Conservation (phyloP, 2,113 vertebrate genomes). For the Mus spicilegus region DNA sequence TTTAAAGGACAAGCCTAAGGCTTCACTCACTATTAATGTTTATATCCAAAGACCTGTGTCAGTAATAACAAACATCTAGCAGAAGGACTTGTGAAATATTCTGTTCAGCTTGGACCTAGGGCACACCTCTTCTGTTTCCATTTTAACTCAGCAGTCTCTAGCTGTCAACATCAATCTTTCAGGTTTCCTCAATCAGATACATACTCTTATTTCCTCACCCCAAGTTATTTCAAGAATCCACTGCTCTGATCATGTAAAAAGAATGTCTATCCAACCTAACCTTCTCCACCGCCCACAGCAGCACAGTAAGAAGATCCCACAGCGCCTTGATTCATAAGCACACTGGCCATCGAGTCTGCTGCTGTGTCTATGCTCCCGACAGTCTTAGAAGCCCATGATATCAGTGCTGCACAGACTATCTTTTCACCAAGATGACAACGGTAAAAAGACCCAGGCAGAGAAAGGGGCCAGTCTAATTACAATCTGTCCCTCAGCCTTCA, state of each 20-base stretch:
- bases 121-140: neutral
- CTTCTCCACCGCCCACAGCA: neutral
- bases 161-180: conserved; percentile 8
- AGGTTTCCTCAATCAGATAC: conserved; percentile 48
- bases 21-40: conserved; percentile 5
- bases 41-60: neutral
- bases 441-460: neutral
- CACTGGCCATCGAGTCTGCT: neutral
- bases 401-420: neutral
- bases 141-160: neutral
- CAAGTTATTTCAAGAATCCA: conserved; percentile 24
- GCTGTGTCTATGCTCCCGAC: neutral
- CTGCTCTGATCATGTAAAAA: conserved; percentile 15
- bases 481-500: neutral
- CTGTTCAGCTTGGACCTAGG: neutral
- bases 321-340: neutral
- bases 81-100: conserved; percentile 14
- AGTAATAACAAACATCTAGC: neutral
- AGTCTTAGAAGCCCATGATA: neutral
- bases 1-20: neutral
- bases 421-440: neutral
- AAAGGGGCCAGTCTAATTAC: neutral
- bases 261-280: neutral
- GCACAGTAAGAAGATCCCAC: neutral
- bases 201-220: neutral